These are phyloP conservation scores for Tenebrio molitor DNA, from an alignment of 1,140 invertebrate species.

Conservation along the genomic window DNA sequence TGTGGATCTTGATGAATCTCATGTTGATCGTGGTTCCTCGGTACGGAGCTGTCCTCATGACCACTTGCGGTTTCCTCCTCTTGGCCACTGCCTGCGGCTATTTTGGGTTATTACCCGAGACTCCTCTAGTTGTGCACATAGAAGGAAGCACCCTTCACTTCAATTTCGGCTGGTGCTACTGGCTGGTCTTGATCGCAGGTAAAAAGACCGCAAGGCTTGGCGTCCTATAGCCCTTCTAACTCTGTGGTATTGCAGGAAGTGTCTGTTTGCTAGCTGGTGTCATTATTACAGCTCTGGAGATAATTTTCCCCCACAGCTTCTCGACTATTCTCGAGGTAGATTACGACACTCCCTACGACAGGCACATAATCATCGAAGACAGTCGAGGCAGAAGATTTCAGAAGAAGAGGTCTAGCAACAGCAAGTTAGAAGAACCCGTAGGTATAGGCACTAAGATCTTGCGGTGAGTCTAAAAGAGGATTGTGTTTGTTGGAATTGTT, in stretches of 20 bases:
- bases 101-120: constrained; percentile 84
- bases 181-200: constrained; percentile 91
- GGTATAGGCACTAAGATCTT: constrained; percentile 74
- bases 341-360: constrained; percentile 93
- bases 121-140: constrained; percentile 86
- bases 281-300: constrained; percentile 84
- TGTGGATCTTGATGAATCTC: constrained; percentile 94
- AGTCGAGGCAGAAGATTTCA: constrained; percentile 82
- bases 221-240: too few species aligned
- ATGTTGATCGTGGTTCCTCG: constrained; percentile 91
- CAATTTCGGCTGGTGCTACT: constrained; percentile 93
- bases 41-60: constrained; percentile 93
- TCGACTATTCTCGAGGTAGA: constrained; percentile 94
- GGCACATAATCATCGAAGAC: constrained; percentile 92
- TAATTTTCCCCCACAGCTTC: constrained; percentile 91
- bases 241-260: constrained; percentile 73
- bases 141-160: constrained; percentile 87
- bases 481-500: constrained; percentile 1
- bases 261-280: constrained; percentile 82
- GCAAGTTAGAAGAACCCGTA: constrained; percentile 74
- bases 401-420: constrained; percentile 72
- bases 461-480: constrained; percentile 64
- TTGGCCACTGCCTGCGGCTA: constrained; percentile 87
- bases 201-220: too few species aligned
- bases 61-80: constrained; percentile 82